phyloP scores from a whole-genome alignment of 2,888 invertebrate genomes.

The Folsomia manolachei region DNA sequence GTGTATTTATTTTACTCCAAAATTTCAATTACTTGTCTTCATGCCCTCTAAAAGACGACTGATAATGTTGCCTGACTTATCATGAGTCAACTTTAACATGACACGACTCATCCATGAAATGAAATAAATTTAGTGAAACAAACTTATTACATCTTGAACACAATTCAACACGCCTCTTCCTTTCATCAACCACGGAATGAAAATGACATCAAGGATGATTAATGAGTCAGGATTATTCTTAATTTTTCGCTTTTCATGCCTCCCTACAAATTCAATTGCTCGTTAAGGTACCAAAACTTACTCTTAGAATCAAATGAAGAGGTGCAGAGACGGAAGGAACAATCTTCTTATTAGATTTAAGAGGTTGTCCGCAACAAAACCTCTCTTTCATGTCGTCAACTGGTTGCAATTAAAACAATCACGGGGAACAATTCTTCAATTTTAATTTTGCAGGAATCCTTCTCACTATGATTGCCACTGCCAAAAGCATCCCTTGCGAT shows the following conservation, averaged over 20 bases:
- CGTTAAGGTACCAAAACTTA: too few species aligned
- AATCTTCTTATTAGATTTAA: slow-evolving; percentile 41
- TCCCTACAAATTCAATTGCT: too few species aligned
- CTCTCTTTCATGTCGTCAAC: slow-evolving; percentile 44
- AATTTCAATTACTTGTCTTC: too few species aligned
- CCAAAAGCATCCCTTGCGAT: not conserved
- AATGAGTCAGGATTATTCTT: slow-evolving; percentile 8
- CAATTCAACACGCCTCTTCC: too few species aligned
- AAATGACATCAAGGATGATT: slow-evolving; percentile 22
- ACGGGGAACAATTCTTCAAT: not conserved
- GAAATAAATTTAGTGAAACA: too few species aligned
- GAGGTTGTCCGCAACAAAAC: slow-evolving; percentile 45
- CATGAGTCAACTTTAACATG: too few species aligned
- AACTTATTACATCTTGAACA: too few species aligned
- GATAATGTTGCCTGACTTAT: too few species aligned
- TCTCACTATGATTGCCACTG: not conserved
- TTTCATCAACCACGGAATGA: not conserved
- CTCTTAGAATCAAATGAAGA: slow-evolving; percentile 46
- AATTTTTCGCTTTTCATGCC: not conserved
- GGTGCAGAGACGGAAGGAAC: slow-evolving; percentile 48
- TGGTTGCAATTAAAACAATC: not conserved
- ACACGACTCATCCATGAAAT: too few species aligned
- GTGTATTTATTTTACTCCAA: too few species aligned
- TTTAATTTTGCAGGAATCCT: not conserved
- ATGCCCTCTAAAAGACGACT: too few species aligned